A percentile compares a stretch with the other conserved stretches of the same genome.
phyloP scores from a whole-genome alignment of 2,888 invertebrate genomes.

The Lapara coniferarum region DNA sequence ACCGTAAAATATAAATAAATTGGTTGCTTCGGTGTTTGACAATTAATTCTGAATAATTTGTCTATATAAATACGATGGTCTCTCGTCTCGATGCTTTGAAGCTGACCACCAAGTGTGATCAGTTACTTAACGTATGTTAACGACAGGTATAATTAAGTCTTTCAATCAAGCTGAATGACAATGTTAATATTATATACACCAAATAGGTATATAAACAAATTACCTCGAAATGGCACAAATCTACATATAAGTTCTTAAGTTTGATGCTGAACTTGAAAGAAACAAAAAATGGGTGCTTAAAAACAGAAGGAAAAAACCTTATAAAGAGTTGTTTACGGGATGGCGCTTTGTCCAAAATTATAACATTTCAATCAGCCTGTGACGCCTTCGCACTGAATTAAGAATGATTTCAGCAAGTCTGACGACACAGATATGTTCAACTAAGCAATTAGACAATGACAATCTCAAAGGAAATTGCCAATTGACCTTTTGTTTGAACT shows the following conservation, averaged over 20 bases:
- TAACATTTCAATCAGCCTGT: conserved; percentile 26
- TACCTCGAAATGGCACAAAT: too few relatives aligned
- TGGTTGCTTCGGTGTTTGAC: conserved; percentile 34
- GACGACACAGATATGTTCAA: conserved; percentile 52
- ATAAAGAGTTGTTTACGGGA: too few relatives aligned
- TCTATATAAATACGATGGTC: neutral
- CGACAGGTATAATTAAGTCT: too few relatives aligned
- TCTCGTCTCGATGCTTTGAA: neutral
- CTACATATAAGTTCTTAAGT: too few relatives aligned
- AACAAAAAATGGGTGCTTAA: too few relatives aligned
- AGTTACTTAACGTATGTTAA: too few relatives aligned
- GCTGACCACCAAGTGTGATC: conserved; percentile 15
- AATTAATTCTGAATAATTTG: conserved; percentile 24
- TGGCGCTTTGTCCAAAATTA: neutral
- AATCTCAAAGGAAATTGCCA: conserved; percentile 80
- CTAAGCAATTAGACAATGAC: conserved; percentile 70
- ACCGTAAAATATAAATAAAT: conserved; percentile 51
- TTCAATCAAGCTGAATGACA: too few relatives aligned
- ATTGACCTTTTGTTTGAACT: conserved; percentile 78
- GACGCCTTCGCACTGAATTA: conserved; percentile 39
- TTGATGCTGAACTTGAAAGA: too few relatives aligned
- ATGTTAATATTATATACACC: too few relatives aligned
- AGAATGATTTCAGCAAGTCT: conserved; percentile 46
- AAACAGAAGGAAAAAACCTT: too few relatives aligned
- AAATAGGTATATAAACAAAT: too few relatives aligned